Evolutionary conservation across 2,888 invertebrate species (phyloP), one percentile per base, ranked within the genome.

Genomic region (Limnephilus lunatus): DNA sequence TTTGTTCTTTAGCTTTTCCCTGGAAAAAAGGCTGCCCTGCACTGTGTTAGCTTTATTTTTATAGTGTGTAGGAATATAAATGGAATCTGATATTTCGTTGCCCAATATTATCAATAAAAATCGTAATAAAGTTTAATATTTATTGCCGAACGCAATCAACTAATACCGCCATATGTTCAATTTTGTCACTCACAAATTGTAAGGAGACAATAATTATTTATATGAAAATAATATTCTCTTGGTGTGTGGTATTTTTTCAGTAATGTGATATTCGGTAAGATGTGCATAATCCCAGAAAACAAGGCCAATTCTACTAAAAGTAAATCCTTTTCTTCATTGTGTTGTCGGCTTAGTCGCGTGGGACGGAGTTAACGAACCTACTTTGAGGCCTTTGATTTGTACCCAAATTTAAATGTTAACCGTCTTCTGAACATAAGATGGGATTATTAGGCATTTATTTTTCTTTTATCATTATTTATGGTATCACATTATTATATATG

Each of bases 231-330:
- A 68, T 68, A 68, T 68, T 25, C 19, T 68, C 82, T 31, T 31
- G 14, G n/a, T 82, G 82, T 82, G 82, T 82, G 82, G 82, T 82
- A 19, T 82, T 82, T 82, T 82, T 82, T 82, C 15, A 3, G 82
- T 82, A 82, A 82, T 31, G 30, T 31, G 82, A 82, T 82, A 82
- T 82, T 82, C 30, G 15, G 31, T 30, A 82, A 31, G 30, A 82
- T 68, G 53, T 68, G 53, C 53, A 1, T 19, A 68, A 19, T 68
- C 53, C 53, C 53, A 68, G 53, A 68, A 68, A 25, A 68, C 53
- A 25, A 68, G 25, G 53, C 25, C 1, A 68, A 68, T 25, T 7
- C 25, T 19, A 19, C 19, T 4, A 68, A 53, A 53, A 68, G 25
- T 15, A 19, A 68, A 68, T 68, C 4, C 19, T 68, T 68, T 68